Base-by-base conservation (phyloP, 2,113 vertebrate species). In the Embiotoca jacksoni region DNA sequence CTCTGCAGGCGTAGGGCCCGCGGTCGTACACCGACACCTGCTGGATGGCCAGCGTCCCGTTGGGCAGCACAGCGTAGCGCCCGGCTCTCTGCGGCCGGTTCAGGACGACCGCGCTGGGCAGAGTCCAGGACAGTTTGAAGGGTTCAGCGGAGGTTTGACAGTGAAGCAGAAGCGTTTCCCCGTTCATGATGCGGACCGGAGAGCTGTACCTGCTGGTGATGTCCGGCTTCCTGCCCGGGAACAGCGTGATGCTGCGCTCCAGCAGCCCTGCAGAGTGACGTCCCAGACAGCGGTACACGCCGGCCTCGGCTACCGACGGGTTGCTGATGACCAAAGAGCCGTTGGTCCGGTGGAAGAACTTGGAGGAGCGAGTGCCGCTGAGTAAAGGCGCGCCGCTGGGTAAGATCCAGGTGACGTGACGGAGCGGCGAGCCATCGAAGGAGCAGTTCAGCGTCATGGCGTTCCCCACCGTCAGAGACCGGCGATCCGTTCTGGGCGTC, bases 381-480 rank as follows among this genome's bases (percentile, higher is more conserved):
- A 4, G 81, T 39, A 99, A 90, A 62, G 95, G 92, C 0, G 95
- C 95, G 30, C 96, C 97, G 0, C 93, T 94, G 32, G 97, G 97
- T n/a, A 99, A 94, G 31, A 97, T 85, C 98, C 98, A 99, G 5
- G 89, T 93, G 8, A 93, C 84, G 2, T 89, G 91, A 50, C 93
- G 95, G 0, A 85, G 46, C 1, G 92, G 88, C 3, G 55, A 84
- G 0, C 95, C 96, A 7, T 90, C 66, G 0, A 94, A 91, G 0
- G 96, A 96, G 85, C 98, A 99, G 72, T 97, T 97, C 52, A 99
- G 90, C 11, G 92, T 94, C 87, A 98, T 95, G 39, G 91, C 89
- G 63, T 93, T 94, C 1, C 97, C 96, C 0, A 95, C 90, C 4
- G 79, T 93, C 6, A 97, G 93, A 0, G 92, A 93, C 44, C 96